A percentile compares a stretch with the other conserved stretches of the same genome.
Conservation (phyloP, 2,888 invertebrate genomes). For the Meghimatium bilineatum region DNA sequence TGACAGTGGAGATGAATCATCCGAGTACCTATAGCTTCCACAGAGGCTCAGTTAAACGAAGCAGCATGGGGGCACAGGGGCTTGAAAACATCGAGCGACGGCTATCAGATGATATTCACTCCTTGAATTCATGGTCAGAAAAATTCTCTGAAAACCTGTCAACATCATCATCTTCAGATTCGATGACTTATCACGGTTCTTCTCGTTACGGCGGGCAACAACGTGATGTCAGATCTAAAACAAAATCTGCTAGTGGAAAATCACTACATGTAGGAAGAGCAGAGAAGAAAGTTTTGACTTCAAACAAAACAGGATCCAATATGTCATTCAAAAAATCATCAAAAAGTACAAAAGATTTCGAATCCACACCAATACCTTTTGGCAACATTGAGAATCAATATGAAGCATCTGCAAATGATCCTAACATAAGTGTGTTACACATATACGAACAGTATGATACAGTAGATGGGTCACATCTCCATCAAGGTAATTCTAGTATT, state of each 20-base stretch:
- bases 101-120: slow-evolving; percentile 36
- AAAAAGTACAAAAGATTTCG: not conserved
- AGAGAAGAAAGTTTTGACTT: not conserved
- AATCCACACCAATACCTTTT: not conserved
- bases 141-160: not conserved
- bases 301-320: not conserved
- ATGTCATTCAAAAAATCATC: not conserved
- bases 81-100: not conserved
- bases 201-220: slow-evolving; percentile 1
- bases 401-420: not conserved
- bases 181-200: not conserved
- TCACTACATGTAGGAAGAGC: not conserved
- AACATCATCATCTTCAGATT: slow-evolving; percentile 25
- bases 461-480: not conserved
- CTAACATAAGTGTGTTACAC: not conserved
- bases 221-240: slow-evolving; percentile 13
- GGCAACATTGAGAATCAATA: not conserved
- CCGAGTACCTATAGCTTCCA: not conserved
- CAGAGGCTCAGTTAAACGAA: not conserved
- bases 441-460: not conserved
- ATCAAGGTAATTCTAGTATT: not conserved
- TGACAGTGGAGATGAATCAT: slow-evolving; percentile 38
- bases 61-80: not conserved
- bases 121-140: slow-evolving; percentile 44
- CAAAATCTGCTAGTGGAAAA: not conserved